Percentiles rank a stretch among this genome's conserved stretches.
Evolutionary conservation across 2,797 vertebrate species (phyloP).

Genomic region (Hylomyscus alleni): DNA sequence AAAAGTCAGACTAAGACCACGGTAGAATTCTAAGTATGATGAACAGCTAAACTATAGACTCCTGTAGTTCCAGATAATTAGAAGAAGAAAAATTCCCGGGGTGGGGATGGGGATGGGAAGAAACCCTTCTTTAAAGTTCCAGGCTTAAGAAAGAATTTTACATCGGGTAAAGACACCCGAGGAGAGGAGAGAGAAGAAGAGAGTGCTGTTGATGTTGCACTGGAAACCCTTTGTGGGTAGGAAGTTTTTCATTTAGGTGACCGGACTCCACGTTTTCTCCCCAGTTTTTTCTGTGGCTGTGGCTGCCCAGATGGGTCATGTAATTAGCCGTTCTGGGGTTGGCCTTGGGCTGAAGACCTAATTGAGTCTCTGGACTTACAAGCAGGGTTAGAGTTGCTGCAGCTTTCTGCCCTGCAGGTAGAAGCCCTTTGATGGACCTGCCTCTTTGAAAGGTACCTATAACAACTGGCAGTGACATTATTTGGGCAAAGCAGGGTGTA

Average conservation of each 20-base stretch:
- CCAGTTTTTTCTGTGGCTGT: conserved; percentile 3
- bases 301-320: conserved; percentile 30
- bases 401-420: conserved; percentile 58
- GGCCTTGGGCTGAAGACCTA: conserved; percentile 69
- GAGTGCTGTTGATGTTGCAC: conserved; percentile 22
- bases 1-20: conserved; percentile 35
- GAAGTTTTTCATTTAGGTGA: conserved; percentile 64
- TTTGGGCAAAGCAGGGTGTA: conserved; percentile 79
- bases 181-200: not conserved
- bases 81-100: not conserved
- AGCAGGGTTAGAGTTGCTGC: conserved; percentile 60
- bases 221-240: conserved; percentile 42
- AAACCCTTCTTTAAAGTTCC: not conserved
- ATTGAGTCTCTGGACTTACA: conserved; percentile 71
- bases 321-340: conserved; percentile 71
- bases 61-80: conserved; percentile 20
- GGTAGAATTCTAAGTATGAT: conserved; percentile 19
- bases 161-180: not conserved
- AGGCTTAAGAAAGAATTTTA: conserved; percentile 54
- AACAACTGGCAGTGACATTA: conserved; percentile 70
- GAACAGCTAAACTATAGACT: not conserved
- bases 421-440: conserved; percentile 66
- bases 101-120: too few relatives aligned
- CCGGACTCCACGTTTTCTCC: conserved; percentile 35
- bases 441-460: conserved; percentile 74